Evolutionary conservation across 1,140 invertebrate species (phyloP), one percentile per base, ranked within the genome.

Genomic region (Heliconius melpomene): DNA sequence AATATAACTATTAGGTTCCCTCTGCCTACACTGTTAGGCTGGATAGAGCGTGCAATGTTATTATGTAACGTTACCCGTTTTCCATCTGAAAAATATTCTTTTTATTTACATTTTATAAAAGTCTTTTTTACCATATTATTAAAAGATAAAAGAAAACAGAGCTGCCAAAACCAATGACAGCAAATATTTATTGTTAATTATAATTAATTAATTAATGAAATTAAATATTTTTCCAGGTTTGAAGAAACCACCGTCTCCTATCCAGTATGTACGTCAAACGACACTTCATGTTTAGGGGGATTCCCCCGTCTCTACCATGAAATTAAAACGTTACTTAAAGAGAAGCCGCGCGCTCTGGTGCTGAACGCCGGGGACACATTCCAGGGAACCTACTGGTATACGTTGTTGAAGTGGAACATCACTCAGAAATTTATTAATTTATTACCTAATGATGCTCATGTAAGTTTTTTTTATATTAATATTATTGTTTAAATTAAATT

Each of bases 381-480:
- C 87, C 97, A 97, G 89, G 97, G 97, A 1, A 97, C 97, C 0
- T 94, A 97, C 3, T 98, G 96, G 96, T 97, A 97, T 87, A 96
- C 96, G 38, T 80, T 97, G 3, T 94, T 96, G 86, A 96, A 96
- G 82, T 97, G 96, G 95, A 96, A 96, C 77, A 95, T 96, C 0
- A 96, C 96, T 0, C 95, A 96, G 32, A 89, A 96, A 26, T 97
- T 98, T 87, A 95, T 97, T 82, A 97, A 97, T 82, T 92, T 95
- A 86, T 86, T 98, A 32, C 95, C 96, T 1, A 96, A 97, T 85
- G 97, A 97, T 85, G 97, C 95, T 16, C 96, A 97, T 95, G 97
- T 97, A 94, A 95, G 95, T 95, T 38, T 74, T 80, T 40, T 66
- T 23, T 74, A 26, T 29, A 26, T 13, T 40, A 40, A 40, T 32